A percentile compares a stretch with the other conserved stretches of the same genome.
These are phyloP conservation scores for Ennomos fuscantarius DNA, from an alignment of 2,888 invertebrate species.

Conservation along the genomic window DNA sequence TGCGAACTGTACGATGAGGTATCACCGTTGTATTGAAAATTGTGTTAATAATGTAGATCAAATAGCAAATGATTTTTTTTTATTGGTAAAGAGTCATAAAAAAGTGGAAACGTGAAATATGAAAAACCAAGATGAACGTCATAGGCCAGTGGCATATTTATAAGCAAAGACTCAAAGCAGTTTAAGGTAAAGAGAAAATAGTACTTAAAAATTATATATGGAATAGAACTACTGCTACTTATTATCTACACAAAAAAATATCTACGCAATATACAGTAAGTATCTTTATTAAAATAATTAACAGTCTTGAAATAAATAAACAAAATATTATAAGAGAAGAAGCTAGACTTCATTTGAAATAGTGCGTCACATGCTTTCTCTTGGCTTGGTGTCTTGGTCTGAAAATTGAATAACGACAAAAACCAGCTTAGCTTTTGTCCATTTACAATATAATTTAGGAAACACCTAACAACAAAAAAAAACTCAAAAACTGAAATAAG, in stretches of 20 bases:
- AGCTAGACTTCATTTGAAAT: slow-evolving; percentile 59
- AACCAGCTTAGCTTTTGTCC: slow-evolving; percentile 52
- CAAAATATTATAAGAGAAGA: slow-evolving; percentile 27
- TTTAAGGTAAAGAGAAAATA: slow-evolving; percentile 17
- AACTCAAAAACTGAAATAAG: too few species aligned
- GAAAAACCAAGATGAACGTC: slow-evolving; percentile 32
- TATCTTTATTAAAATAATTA: slow-evolving; percentile 34
- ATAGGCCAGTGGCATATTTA: slow-evolving; percentile 33
- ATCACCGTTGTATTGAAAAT: too few species aligned
- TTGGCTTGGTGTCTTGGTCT: slow-evolving; percentile 73
- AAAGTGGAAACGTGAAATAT: slow-evolving; percentile 11
- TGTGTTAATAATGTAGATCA: too few species aligned
- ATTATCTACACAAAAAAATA: slow-evolving; percentile 28
- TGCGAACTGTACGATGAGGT: neutral
- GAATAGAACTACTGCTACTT: slow-evolving; percentile 16
- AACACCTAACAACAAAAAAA: too few species aligned
- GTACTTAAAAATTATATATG: slow-evolving; percentile 21
- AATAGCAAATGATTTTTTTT: too few species aligned
- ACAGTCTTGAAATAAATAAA: slow-evolving; percentile 35
- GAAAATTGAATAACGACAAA: slow-evolving; percentile 65
- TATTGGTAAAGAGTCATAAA: too few species aligned
- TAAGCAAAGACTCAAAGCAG: slow-evolving; percentile 23
- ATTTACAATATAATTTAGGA: neutral
- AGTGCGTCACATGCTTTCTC: slow-evolving; percentile 72
- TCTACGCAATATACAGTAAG: slow-evolving; percentile 20